Percentiles rank a stretch among this genome's conserved stretches.
Evolutionary conservation across 2,888 invertebrate genomes (phyloP).

Genomic region (Orthosia cruda): DNA sequence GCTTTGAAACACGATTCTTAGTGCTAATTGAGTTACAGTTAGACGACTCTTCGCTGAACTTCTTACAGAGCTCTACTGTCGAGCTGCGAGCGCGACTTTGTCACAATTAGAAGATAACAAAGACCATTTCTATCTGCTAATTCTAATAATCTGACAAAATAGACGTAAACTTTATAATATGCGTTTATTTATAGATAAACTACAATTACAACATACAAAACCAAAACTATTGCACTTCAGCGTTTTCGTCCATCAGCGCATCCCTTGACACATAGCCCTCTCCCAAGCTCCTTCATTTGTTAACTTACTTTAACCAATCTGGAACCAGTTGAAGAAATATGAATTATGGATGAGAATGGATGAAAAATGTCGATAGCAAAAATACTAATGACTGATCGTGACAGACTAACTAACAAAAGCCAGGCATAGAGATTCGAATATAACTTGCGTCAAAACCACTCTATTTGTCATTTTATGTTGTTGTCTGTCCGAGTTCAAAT

Average conservation of each 20-base stretch:
- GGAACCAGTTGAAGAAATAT: not conserved
- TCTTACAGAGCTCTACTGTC: constrained; percentile 19
- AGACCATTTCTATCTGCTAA: not conserved
- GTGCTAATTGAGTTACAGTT: constrained; percentile 60
- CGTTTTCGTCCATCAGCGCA: too few species aligned
- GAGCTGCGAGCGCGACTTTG: constrained; percentile 6
- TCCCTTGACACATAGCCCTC: too few species aligned
- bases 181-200: too few species aligned
- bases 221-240: too few species aligned
- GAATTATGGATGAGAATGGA: not conserved
- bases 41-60: constrained; percentile 35
- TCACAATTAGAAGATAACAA: not conserved
- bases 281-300: too few species aligned
- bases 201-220: too few species aligned
- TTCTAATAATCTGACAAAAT: not conserved
- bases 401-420: not conserved
- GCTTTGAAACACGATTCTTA: constrained; percentile 58
- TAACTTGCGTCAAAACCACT: not conserved
- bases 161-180: too few species aligned
- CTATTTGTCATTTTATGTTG: not conserved
- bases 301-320: not conserved
- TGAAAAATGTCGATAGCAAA: constrained; percentile 9
- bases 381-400: not conserved
- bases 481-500: not conserved
- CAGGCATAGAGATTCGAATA: too few species aligned